phyloP scores from a whole-genome alignment of 2,113 vertebrate species.

The Pelvicachromis taeniatus region DNA sequence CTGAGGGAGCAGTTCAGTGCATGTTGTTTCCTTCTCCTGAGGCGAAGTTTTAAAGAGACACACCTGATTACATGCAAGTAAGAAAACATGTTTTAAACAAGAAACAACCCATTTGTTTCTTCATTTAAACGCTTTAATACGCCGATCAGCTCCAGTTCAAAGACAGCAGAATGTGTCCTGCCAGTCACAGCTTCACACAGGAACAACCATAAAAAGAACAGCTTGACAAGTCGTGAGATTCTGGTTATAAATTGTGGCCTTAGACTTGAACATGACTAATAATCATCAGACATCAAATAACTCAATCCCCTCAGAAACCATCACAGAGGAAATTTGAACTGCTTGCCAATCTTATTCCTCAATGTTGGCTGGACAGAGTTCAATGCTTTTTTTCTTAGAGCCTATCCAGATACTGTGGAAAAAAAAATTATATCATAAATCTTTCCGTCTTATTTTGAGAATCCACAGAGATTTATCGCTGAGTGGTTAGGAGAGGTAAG shows the following conservation, averaged over 20 bases:
- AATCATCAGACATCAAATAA: slow-evolving; percentile 58
- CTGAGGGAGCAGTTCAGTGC: slow-evolving; percentile 33
- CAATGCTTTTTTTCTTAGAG: slow-evolving; percentile 37
- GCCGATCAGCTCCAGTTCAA: not conserved
- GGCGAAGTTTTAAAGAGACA: not conserved
- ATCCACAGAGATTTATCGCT: not conserved
- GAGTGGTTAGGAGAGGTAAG: not conserved
- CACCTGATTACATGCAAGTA: not conserved
- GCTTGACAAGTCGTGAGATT: slow-evolving; percentile 46
- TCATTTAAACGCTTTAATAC: not conserved
- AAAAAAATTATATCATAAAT: slow-evolving; percentile 19
- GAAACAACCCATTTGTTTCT: not conserved
- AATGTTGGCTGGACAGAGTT: slow-evolving; percentile 43
- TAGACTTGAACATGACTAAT: slow-evolving; percentile 37
- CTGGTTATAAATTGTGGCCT: slow-evolving; percentile 25
- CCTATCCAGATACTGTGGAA: not conserved
- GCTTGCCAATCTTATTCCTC: slow-evolving; percentile 46
- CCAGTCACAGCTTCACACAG: not conserved
- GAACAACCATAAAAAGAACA: not conserved
- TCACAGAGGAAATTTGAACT: slow-evolving; percentile 36
- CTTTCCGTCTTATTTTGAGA: slow-evolving; percentile 37
- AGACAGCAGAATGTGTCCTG: not conserved
- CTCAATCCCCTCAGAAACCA: slow-evolving; percentile 61
- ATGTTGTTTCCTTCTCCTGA: not conserved
- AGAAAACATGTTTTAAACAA: not conserved